Evolutionary conservation across 92 coral and sea anemone species (phyloP), one percentile per base, ranked within the genome.

Genomic region (Porites evermanni): DNA sequence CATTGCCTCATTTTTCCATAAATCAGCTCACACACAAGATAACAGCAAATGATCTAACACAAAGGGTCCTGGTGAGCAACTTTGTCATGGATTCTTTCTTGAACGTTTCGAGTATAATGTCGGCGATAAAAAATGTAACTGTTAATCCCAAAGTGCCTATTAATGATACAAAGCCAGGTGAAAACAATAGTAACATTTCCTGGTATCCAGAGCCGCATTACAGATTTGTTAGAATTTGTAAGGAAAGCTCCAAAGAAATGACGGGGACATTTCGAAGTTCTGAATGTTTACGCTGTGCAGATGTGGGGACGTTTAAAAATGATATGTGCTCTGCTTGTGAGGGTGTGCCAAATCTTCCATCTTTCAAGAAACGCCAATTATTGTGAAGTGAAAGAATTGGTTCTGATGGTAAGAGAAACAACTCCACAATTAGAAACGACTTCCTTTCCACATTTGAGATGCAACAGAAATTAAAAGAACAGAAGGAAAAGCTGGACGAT

Each of bases 141-240:
- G 19, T 72, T 26, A 65, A 87, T 44, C 71, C 82, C 5, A 87
- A 19, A 87, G 21, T 72, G 17, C 86, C 80, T 54, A 9, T 87
- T 7, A 63, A 72, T 53, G 81, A 80, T 24, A 58, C 60, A 50
- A 61, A 71, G 64, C 90, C 90, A 8, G 90, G 90, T 1, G 67
- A 87, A 53, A 82, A 79, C 63, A 20, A 73, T 4, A 89, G 87
- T 19, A 72, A 74, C 44, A 60, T 80, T 67, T 65, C 78, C 54
- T 79, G 93, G 93, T 84, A 79, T 79, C 86, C 83, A 26, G 86
- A 89, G 75, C 86, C 82, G 2, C 23, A 13, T 64, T 72, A 77
- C 77, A 50, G 56, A 13, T 71, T 83, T 78, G 75, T 68, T 52
- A 44, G 74, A 23, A 19, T 18, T 13, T 60, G 19, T 24, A 56